Evolutionary conservation across 2,113 vertebrate species (phyloP).

Genomic region (Porphyrio hochstetteri): DNA sequence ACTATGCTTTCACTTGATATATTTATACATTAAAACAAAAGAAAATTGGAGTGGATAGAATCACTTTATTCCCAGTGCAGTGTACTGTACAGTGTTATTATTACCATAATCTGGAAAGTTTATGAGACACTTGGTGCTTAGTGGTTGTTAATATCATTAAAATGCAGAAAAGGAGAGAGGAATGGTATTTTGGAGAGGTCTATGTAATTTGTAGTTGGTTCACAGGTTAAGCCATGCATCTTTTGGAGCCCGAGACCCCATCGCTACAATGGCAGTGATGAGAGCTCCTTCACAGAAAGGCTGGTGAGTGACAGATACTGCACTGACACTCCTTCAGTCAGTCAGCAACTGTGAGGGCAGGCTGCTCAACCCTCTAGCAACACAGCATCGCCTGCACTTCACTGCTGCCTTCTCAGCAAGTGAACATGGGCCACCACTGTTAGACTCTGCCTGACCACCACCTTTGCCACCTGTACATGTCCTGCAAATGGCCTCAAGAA

Average conservation of each 20-base stretch:
- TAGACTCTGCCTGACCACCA: not conserved
- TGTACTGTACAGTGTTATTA: slow-evolving; percentile 48
- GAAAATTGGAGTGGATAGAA: slow-evolving; percentile 59
- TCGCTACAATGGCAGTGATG: not conserved
- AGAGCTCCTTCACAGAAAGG: not conserved
- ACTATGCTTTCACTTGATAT: slow-evolving; percentile 19
- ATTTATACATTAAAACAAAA: slow-evolving; percentile 58
- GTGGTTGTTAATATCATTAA: slow-evolving; percentile 26
- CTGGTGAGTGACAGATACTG: not conserved
- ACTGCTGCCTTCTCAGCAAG: not conserved
- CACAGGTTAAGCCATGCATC: not conserved
- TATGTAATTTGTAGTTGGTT: not conserved
- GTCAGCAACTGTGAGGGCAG: not conserved
- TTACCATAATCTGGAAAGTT: slow-evolving; percentile 46
- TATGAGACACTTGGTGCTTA: slow-evolving; percentile 45
- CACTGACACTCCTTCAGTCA: not conserved
- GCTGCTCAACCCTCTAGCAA: not conserved
- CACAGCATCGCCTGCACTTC: not conserved
- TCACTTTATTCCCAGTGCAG: slow-evolving; percentile 59
- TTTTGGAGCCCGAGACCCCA: not conserved
- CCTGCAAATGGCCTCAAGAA: not conserved
- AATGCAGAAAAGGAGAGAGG: slow-evolving; percentile 23
- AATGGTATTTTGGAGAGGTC: not conserved
- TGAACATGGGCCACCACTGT: not conserved
- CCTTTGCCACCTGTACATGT: not conserved